Evolutionary conservation across 2,888 invertebrate genomes (phyloP).

Genomic region (Syritta pipiens): DNA sequence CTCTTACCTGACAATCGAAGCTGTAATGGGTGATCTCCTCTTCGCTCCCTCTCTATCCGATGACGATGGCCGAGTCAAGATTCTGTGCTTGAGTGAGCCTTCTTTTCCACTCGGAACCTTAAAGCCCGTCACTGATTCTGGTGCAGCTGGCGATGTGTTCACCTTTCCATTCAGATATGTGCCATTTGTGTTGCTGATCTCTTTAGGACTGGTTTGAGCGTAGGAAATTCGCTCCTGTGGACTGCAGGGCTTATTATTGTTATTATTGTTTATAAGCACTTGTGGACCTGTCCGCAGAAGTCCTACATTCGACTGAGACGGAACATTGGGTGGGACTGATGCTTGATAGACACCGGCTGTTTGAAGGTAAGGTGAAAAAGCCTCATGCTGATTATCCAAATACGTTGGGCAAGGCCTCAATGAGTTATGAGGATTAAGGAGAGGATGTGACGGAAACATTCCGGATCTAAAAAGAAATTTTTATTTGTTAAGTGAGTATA

Average conservation of each 20-base stretch:
- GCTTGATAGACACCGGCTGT: slow-evolving; percentile 61
- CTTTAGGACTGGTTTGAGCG: slow-evolving; percentile 55
- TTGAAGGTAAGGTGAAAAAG: slow-evolving; percentile 71
- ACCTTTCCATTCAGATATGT: slow-evolving; percentile 73
- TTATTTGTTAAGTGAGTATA: too few relatives aligned
- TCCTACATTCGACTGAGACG: slow-evolving; percentile 24
- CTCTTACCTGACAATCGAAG: slow-evolving; percentile 64
- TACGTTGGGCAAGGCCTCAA: slow-evolving; percentile 71
- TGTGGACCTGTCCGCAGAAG: slow-evolving; percentile 41
- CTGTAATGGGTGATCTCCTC: slow-evolving; percentile 67
- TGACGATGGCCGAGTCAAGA: slow-evolving; percentile 81
- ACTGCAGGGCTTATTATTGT: slow-evolving; percentile 33
- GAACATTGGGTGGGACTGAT: slow-evolving; percentile 32
- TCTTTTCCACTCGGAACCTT: slow-evolving; percentile 82
- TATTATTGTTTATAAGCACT: slow-evolving; percentile 53
- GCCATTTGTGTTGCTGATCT: slow-evolving; percentile 65
- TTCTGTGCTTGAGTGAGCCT: slow-evolving; percentile 83
- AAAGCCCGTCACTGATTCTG: slow-evolving; percentile 72
- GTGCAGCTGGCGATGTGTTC: slow-evolving; percentile 69
- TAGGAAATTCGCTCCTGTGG: slow-evolving; percentile 57
- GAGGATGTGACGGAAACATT: slow-evolving; percentile 70
- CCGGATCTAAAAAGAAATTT: slow-evolving; percentile 51
- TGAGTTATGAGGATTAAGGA: slow-evolving; percentile 64
- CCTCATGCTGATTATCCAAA: slow-evolving; percentile 69
- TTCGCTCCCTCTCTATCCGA: slow-evolving; percentile 72